Conservation (phyloP, 2,888 invertebrate species). For the Trichogramma evanescens region DNA sequence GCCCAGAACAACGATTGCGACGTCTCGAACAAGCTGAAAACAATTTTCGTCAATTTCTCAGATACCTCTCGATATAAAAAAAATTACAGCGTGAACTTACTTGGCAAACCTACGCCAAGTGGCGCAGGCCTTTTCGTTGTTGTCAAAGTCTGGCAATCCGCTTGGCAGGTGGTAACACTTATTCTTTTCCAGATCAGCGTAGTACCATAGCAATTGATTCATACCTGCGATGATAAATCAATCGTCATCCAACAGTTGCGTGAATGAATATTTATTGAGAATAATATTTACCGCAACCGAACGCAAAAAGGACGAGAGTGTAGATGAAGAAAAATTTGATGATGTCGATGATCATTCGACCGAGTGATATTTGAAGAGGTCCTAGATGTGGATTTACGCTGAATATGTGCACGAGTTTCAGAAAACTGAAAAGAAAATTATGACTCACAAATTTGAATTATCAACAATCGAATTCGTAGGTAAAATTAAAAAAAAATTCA, state of each 20-base stretch:
- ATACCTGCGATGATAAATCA: conserved; percentile 52
- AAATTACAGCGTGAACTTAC: conserved; percentile 48
- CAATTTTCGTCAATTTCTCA: background rate
- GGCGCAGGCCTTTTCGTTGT: conserved; percentile 72
- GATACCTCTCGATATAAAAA: background rate
- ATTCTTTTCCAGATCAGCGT: conserved; percentile 79
- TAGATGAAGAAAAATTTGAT: conserved; percentile 95
- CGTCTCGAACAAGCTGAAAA: conserved; percentile 84
- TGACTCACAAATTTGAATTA: conserved; percentile 26
- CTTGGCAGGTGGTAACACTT: conserved; percentile 73
- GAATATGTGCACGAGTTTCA: conserved; percentile 94
- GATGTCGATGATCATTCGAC: conserved; percentile 89
- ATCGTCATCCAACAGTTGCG: conserved; percentile 1
- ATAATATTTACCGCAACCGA: conserved; percentile 75
- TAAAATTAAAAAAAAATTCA: background rate
- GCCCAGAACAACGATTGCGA: conserved; percentile 98
- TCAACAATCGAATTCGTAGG: background rate
- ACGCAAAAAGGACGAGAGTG: conserved; percentile 85
- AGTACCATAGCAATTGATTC: conserved; percentile 89
- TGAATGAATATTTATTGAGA: background rate
- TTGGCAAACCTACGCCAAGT: conserved; percentile 87
- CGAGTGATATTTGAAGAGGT: conserved; percentile 88
- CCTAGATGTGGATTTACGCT: conserved; percentile 95
- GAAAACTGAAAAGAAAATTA: conserved; percentile 56
- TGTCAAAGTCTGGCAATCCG: conserved; percentile 76